These are phyloP conservation scores for Xenopus petersii DNA, from an alignment of 2,797 vertebrate genomes.

Conservation along the genomic window DNA sequence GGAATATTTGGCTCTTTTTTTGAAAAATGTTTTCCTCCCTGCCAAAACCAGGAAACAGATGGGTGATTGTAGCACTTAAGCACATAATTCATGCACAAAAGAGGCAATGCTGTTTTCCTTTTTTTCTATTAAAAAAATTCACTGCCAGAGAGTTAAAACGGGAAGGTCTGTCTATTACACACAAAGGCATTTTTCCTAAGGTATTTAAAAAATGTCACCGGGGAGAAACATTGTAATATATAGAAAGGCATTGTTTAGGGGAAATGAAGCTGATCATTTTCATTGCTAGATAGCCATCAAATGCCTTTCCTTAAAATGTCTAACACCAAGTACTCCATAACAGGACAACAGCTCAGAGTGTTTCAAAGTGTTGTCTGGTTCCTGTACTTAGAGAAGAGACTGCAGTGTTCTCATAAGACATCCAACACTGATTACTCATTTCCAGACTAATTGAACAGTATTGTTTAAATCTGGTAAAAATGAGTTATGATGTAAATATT, in stretches of 20 bases:
- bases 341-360: slow-evolving; percentile 13
- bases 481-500: no score
- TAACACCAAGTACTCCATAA: slow-evolving; percentile 6
- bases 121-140: slow-evolving; percentile 23
- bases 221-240: slow-evolving; percentile 33
- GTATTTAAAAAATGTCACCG: slow-evolving; percentile 44
- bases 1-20: slow-evolving; percentile 6
- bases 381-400: no score
- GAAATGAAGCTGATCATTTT: slow-evolving; percentile 24
- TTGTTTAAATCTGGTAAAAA: no score
- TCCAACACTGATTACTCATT: no score
- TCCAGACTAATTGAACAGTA: no score
- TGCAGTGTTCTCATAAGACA: no score
- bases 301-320: slow-evolving; percentile 31
- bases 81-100: slow-evolving; percentile 29
- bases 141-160: slow-evolving; percentile 27
- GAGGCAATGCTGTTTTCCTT: slow-evolving; percentile 16
- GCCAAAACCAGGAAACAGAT: slow-evolving; percentile 42
- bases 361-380: no score
- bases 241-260: slow-evolving; percentile 38
- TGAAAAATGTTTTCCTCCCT: slow-evolving; percentile 28
- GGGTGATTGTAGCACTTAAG: slow-evolving; percentile 30
- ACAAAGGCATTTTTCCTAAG: slow-evolving; percentile 44
- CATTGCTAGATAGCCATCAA: slow-evolving; percentile 31
- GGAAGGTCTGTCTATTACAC: slow-evolving; percentile 33